Conservation (phyloP, 1,140 invertebrate genomes). For the Camponotus vicinus region DNA sequence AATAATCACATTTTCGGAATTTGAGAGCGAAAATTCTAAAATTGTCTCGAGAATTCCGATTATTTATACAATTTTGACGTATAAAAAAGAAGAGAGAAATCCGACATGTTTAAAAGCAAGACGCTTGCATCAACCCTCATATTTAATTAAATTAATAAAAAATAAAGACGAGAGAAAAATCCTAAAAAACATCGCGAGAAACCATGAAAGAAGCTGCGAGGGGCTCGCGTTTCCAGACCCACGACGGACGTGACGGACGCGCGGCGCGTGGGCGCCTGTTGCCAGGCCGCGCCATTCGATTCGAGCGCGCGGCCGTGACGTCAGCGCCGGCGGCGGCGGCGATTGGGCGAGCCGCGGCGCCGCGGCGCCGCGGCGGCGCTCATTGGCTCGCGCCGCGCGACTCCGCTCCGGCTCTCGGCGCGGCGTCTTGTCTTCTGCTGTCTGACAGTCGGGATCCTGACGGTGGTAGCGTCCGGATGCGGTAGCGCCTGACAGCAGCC, state of each 20-base stretch:
- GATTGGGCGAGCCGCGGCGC: conserved; percentile 69
- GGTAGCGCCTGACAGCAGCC: not conserved
- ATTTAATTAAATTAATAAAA: too few relatives aligned
- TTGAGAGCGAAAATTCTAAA: too few relatives aligned
- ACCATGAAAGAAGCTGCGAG: too few relatives aligned
- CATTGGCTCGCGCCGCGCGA: not conserved
- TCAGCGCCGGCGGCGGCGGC: conserved; percentile 65
- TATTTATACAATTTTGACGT: too few relatives aligned
- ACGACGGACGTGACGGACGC: not conserved
- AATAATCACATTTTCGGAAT: too few relatives aligned
- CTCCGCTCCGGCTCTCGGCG: conserved; percentile 3
- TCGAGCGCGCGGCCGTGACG: conserved; percentile 63
- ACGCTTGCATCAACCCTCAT: too few relatives aligned
- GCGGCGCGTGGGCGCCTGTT: conserved; percentile 11
- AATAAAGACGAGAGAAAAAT: not conserved
- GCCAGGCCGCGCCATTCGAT: conserved; percentile 45
- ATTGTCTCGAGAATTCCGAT: too few relatives aligned
- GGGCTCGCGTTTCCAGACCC: too few relatives aligned
- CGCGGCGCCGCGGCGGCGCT: not conserved
- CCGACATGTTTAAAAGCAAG: too few relatives aligned
- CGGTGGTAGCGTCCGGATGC: conserved; percentile 54
- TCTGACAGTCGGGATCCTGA: not conserved
- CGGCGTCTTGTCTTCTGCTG: conserved; percentile 77
- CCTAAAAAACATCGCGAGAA: too few relatives aligned
- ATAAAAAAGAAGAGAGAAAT: too few relatives aligned